A percentile compares a stretch with the other conserved stretches of the same genome.
These are phyloP conservation scores for Coreoperca whiteheadi DNA, from an alignment of 2,113 vertebrate species.

Conservation along the genomic window DNA sequence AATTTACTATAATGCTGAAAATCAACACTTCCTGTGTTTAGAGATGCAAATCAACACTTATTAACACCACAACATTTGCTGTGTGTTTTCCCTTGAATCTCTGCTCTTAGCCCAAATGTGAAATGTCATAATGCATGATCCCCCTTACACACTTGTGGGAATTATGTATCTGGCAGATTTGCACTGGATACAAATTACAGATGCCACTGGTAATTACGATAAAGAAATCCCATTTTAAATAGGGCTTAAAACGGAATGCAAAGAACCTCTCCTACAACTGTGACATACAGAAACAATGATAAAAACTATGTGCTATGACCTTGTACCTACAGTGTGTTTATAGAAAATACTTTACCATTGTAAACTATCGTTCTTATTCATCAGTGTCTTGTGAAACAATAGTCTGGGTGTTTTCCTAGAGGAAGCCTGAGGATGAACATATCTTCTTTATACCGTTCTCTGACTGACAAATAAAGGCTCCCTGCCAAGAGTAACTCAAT, in stretches of 20 bases:
- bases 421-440: conserved; percentile 72
- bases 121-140: conserved; percentile 34
- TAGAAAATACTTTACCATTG: conserved; percentile 41
- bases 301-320: conserved; percentile 8
- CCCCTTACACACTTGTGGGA: conserved; percentile 25
- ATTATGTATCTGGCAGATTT: conserved; percentile 56
- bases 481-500: conserved; percentile 76
- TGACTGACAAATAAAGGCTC: conserved; percentile 80
- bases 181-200: conserved; percentile 37
- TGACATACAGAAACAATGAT: conserved; percentile 10
- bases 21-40: conserved; percentile 49
- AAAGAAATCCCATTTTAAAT: conserved; percentile 39
- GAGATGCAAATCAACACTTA: conserved; percentile 52
- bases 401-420: conserved; percentile 58
- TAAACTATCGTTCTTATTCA: conserved; percentile 60
- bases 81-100: conserved; percentile 18
- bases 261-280: not conserved
- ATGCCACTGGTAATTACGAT: conserved; percentile 48
- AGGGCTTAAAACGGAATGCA: not conserved
- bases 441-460: conserved; percentile 76
- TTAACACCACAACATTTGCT: conserved; percentile 12
- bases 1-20: conserved; percentile 41
- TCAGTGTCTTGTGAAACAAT: conserved; percentile 71
- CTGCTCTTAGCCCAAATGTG: conserved; percentile 32
- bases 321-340: conserved; percentile 42